Base-by-base conservation (phyloP, 2,113 vertebrate genomes). In the Etia nguti region DNA sequence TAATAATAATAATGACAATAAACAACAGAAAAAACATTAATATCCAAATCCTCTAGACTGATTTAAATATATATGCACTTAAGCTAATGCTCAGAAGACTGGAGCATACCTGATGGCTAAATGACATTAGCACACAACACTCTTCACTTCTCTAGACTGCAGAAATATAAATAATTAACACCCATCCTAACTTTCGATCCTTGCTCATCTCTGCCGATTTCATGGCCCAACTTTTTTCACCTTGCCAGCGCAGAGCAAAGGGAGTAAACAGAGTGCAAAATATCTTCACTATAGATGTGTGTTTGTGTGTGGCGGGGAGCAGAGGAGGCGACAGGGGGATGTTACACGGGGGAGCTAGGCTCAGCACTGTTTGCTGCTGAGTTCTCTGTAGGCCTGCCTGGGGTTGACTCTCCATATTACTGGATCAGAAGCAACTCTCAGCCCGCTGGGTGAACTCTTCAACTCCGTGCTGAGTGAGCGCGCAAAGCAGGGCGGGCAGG, bases 391-490 rank as follows among this genome's bases (percentile, higher is more conserved):
- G 88, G 83, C 85, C 90, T 59, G 85, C 92, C 91, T 86, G 81
- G 79, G 91, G 90, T 92, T 80, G 62, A 87, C 80, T 85, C 88
- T 83, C 41, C 62, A 85, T 86, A 92, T 92, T 92, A 89, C 34
- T 62, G 81, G 83, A 93, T 92, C 87, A 88, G 87, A 88, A 16
- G 88, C 79, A 89, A 86, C 88, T 80, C 89, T 81, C 59, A 86
- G 92, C 87, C 90, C 41, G 86, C 86, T 54, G 87, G 89, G 85
- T 96, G 95, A 96, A 95, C 95, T 95, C 90, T 94, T 95, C 92
- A 95, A 95, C 93, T 95, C 88, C 5, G 16, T 73, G 86, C 87
- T 83, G 88, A 90, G 89, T 36, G 91, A 88, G 90, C 52, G 20
- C 1, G 16, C 4, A 18, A 65, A 82, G 84, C 70, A 0, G 55